Percentiles rank a stretch among this genome's conserved stretches.
These are phyloP conservation scores for Ditylenchus dipsaci DNA, from an alignment of 1,140 invertebrate genomes.

Conservation along the genomic window DNA sequence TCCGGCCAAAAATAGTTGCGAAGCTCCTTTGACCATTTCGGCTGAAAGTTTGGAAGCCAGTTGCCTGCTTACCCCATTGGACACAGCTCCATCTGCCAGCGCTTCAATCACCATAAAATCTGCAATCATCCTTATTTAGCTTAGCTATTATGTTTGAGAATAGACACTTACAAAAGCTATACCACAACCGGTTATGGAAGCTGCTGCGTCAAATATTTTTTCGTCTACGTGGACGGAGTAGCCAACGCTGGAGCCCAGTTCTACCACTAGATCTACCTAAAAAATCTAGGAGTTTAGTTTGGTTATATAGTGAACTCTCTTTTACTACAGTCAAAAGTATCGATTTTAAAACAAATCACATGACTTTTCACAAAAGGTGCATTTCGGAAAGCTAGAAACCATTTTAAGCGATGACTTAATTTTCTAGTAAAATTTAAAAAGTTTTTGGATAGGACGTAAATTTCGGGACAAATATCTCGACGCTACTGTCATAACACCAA, in stretches of 20 bases:
- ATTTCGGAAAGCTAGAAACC: no score
- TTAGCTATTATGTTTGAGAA: neutral
- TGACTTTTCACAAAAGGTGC: no score
- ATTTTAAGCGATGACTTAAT: no score
- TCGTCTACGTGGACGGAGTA: neutral
- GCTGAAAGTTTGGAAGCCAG: conserved; percentile 24
- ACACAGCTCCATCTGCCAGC: conserved; percentile 37
- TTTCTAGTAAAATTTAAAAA: no score
- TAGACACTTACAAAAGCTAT: conserved; percentile 34
- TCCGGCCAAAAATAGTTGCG: conserved; percentile 14
- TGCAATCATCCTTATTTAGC: neutral
- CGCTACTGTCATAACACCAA: no score
- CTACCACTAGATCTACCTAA: conserved; percentile 6
- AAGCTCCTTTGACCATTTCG: conserved; percentile 27
- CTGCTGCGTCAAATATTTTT: conserved; percentile 31
- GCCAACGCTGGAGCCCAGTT: conserved; percentile 12
- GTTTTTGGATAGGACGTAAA: no score
- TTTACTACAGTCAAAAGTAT: no score
- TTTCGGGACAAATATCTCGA: no score
- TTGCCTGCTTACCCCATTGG: conserved; percentile 30
- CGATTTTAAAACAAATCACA: no score
- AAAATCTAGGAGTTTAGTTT: neutral
- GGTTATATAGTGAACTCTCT: no score
- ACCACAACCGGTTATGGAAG: conserved; percentile 28
- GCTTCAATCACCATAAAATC: conserved; percentile 39